phyloP scores from a whole-genome alignment of 2,113 vertebrate species.

The Ictidomys tridecemlineatus region DNA sequence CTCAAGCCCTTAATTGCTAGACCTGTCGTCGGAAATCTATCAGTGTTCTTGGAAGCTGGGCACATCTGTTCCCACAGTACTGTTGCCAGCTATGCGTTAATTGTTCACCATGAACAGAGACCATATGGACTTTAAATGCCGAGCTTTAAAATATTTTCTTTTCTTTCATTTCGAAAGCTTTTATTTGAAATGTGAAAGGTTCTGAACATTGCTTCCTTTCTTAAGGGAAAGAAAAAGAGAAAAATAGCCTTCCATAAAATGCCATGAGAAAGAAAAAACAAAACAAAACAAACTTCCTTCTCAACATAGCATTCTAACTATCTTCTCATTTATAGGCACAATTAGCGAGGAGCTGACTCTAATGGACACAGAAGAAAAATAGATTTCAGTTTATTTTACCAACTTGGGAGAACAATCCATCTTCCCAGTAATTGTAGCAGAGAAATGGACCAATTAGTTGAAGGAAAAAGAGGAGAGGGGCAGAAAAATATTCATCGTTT shows the following conservation, averaged over 20 bases:
- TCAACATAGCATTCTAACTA: not conserved
- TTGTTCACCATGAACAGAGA: conserved; percentile 49
- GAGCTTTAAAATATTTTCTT: conserved; percentile 40
- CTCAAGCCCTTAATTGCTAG: not conserved
- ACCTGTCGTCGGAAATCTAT: not conserved
- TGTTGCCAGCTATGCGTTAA: not conserved
- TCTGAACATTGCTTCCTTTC: conserved; percentile 46
- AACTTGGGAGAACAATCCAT: not conserved
- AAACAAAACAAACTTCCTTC: not conserved
- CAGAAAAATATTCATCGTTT: conserved; percentile 54
- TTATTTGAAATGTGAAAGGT: conserved; percentile 28
- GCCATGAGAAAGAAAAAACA: not conserved
- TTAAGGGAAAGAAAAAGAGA: not conserved
- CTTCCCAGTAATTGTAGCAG: conserved; percentile 49
- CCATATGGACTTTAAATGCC: conserved; percentile 42
- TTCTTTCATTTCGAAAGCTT: conserved; percentile 47
- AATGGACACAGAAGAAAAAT: conserved; percentile 37
- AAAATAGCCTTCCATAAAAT: not conserved
- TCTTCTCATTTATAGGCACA: conserved; percentile 19
- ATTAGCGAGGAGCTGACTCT: conserved; percentile 43
- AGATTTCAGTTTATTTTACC: conserved; percentile 58
- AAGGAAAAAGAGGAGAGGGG: conserved; percentile 8
- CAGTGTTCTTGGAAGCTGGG: not conserved
- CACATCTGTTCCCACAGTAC: not conserved
- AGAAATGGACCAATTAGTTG: conserved; percentile 73